These are phyloP conservation scores for Lutraria lutraria DNA, from an alignment of 2,888 invertebrate species.

Conservation along the genomic window DNA sequence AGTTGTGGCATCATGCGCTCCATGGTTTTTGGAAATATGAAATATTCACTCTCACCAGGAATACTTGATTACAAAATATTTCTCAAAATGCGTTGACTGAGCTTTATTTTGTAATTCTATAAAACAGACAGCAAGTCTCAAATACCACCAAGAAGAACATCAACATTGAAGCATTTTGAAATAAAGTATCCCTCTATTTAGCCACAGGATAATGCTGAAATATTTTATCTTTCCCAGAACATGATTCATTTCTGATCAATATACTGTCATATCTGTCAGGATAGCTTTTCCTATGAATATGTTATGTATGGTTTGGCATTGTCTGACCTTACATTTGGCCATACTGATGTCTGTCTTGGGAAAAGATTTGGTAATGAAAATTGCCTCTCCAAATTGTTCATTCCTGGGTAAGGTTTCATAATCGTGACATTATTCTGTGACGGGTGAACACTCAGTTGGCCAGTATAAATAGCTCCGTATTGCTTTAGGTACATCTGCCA, in stretches of 20 bases:
- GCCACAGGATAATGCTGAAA: not conserved
- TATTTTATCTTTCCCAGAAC: not conserved
- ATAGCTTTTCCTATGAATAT: conserved; percentile 3
- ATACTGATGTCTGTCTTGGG: not conserved
- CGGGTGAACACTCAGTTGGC: too few species aligned
- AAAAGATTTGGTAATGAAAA: not conserved
- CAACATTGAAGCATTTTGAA: not conserved
- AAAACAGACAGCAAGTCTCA: not conserved
- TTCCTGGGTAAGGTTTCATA: not conserved
- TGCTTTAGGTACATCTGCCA: too few species aligned
- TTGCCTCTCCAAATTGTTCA: not conserved
- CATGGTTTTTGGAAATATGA: not conserved
- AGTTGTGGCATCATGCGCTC: not conserved
- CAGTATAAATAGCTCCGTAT: too few species aligned
- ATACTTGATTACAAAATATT: not conserved
- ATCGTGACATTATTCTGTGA: too few species aligned
- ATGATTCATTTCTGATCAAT: conserved; percentile 9
- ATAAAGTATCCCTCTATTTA: too few species aligned
- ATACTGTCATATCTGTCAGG: not conserved
- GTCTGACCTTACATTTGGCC: not conserved
- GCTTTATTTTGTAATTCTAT: not conserved
- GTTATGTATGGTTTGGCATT: not conserved
- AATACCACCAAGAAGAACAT: not conserved
- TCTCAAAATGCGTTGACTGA: not conserved
- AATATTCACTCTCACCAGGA: not conserved